phyloP scores from a whole-genome alignment of 2,888 invertebrate species.

The Dynastes hyllus region DNA sequence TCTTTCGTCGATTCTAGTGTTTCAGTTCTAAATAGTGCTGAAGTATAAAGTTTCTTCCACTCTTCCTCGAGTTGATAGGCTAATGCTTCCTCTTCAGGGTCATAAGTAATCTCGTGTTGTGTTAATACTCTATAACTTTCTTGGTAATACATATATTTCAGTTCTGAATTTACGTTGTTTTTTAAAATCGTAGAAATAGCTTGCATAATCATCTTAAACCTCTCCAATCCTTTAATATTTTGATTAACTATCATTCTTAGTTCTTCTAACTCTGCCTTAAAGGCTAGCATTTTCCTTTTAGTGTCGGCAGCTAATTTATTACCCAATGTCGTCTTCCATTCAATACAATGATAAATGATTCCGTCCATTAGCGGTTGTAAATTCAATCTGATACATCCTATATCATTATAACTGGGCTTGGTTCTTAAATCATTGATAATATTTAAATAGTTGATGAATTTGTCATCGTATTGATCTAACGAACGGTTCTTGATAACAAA shows the following conservation, averaged over 20 bases:
- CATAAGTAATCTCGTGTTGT: slow-evolving; percentile 79
- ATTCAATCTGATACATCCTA: slow-evolving; percentile 84
- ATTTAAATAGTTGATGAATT: slow-evolving; percentile 87
- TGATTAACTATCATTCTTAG: slow-evolving; percentile 79
- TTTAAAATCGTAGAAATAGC: slow-evolving; percentile 85
- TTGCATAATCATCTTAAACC: slow-evolving; percentile 89
- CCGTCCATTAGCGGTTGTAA: slow-evolving; percentile 80
- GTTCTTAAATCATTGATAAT: slow-evolving; percentile 74
- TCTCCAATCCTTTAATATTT: slow-evolving; percentile 84
- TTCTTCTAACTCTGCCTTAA: slow-evolving; percentile 80
- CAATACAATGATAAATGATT: slow-evolving; percentile 82
- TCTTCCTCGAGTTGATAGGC: slow-evolving; percentile 78
- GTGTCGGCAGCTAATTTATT: slow-evolving; percentile 80
- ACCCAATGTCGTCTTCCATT: slow-evolving; percentile 87
- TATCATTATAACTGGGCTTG: slow-evolving; percentile 76
- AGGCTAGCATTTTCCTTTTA: slow-evolving; percentile 78
- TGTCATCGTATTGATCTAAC: slow-evolving; percentile 84
- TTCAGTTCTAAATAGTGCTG: slow-evolving; percentile 80
- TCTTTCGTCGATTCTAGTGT: slow-evolving; percentile 88
- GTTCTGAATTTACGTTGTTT: slow-evolving; percentile 85
- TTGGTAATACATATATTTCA: slow-evolving; percentile 82
- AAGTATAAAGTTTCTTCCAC: slow-evolving; percentile 81
- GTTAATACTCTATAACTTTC: slow-evolving; percentile 85
- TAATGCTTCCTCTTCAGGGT: slow-evolving; percentile 74
- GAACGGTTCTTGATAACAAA: slow-evolving; percentile 81